Conservation (phyloP, 1,140 invertebrate genomes). For the Euura lappo region DNA sequence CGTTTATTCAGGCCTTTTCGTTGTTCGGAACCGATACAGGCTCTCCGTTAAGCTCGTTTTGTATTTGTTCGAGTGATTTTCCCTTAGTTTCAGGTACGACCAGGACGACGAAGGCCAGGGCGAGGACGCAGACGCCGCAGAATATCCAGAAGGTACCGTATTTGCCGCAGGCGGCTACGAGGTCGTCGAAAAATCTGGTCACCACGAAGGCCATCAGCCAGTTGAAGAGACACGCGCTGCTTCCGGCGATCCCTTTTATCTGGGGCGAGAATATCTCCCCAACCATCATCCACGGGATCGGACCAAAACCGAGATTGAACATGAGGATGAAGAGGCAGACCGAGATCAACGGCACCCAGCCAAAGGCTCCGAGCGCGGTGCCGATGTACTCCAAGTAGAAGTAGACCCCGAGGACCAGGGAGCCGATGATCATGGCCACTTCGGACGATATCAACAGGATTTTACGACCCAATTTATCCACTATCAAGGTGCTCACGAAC, state of each 20-base stretch:
- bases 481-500: constrained; percentile 71
- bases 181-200: constrained; percentile 75
- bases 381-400: constrained; percentile 65
- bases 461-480: constrained; percentile 78
- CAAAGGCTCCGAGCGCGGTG: constrained; percentile 62
- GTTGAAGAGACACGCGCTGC: constrained; percentile 76
- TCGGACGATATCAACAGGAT: constrained; percentile 72
- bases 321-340: constrained; percentile 77
- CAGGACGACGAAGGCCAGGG: constrained; percentile 75
- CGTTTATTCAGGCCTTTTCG: too few relatives aligned
- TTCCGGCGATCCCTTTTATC: constrained; percentile 78
- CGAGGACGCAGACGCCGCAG: constrained; percentile 71
- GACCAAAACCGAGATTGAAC: constrained; percentile 81
- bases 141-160: constrained; percentile 83
- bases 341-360: constrained; percentile 74
- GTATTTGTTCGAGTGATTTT: constrained; percentile 84
- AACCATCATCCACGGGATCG: constrained; percentile 82
- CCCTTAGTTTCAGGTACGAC: constrained; percentile 91
- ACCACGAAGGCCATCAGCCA: constrained; percentile 84
- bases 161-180: constrained; percentile 65
- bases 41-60: constrained; percentile 62
- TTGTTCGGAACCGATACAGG: neutral
- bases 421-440: constrained; percentile 67
- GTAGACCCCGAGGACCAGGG: constrained; percentile 67
- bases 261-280: constrained; percentile 76